phyloP scores from a whole-genome alignment of 2,797 vertebrate species.

The Otolemur crassicaudatus region DNA sequence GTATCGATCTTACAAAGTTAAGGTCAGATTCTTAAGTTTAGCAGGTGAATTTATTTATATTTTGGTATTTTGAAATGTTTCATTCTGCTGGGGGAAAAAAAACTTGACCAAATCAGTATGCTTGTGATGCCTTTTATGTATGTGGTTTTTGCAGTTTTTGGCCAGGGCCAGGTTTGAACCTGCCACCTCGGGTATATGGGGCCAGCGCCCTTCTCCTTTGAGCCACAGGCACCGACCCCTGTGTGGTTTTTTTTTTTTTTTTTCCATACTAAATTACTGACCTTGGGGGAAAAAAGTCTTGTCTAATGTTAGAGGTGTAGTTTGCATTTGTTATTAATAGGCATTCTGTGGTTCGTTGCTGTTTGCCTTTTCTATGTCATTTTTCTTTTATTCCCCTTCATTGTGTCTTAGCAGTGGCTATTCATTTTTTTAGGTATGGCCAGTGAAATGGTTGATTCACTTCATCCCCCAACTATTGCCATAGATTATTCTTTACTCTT shows the following conservation, averaged over 20 bases:
- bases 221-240: too few relatives aligned
- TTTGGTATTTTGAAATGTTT: constrained; percentile 47
- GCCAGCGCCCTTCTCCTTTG: too few relatives aligned
- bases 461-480: background rate
- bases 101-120: background rate
- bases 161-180: too few relatives aligned
- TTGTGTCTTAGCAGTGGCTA: background rate
- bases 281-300: background rate
- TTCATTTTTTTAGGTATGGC: constrained; percentile 17
- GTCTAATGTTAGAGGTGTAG: background rate
- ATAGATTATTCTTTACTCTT: background rate
- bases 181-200: too few relatives aligned
- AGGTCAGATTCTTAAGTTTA: constrained; percentile 3
- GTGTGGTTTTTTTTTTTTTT: background rate
- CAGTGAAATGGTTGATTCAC: background rate
- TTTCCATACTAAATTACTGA: background rate
- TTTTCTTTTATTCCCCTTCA: background rate
- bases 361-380: background rate
- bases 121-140: background rate
- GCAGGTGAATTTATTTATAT: background rate
- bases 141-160: too few relatives aligned
- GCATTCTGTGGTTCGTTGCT: background rate
- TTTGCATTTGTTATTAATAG: background rate
- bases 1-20: background rate
- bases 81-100: background rate